Conservation (phyloP, 2,888 invertebrate genomes). For the Cyrtodaria siliqua region DNA sequence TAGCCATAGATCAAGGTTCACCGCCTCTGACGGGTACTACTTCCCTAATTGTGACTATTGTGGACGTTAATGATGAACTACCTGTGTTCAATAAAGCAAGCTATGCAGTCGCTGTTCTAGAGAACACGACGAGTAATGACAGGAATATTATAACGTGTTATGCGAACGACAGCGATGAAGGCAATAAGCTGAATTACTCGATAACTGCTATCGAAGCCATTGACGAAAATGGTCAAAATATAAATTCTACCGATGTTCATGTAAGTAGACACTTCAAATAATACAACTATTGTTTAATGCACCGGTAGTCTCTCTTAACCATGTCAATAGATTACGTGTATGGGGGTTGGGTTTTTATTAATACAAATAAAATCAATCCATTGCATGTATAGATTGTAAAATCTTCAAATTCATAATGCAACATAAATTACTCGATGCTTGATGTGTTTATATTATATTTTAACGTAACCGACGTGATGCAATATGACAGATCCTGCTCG, state of each 20-base stretch:
- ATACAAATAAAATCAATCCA: no score
- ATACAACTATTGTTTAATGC: no score
- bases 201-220: conserved; percentile 17
- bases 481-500: neutral
- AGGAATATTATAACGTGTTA: conserved; percentile 3
- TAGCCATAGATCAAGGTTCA: conserved; percentile 72
- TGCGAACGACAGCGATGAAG: conserved; percentile 39
- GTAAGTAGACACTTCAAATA: no score
- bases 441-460: no score
- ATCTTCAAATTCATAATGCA: no score
- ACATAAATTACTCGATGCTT: no score
- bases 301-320: no score
- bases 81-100: conserved; percentile 51
- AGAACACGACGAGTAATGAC: conserved; percentile 17
- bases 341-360: no score
- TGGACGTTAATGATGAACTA: conserved; percentile 78
- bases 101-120: conserved; percentile 10
- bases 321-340: no score
- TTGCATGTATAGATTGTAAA: no score
- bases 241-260: conserved; percentile 19
- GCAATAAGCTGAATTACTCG: conserved; percentile 17
- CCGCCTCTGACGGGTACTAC: conserved; percentile 67
- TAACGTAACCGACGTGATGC: no score
- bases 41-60: conserved; percentile 67
- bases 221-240: conserved; percentile 31